These are phyloP conservation scores for Falco concolor DNA, from an alignment of 2,797 vertebrate species.

Conservation along the genomic window DNA sequence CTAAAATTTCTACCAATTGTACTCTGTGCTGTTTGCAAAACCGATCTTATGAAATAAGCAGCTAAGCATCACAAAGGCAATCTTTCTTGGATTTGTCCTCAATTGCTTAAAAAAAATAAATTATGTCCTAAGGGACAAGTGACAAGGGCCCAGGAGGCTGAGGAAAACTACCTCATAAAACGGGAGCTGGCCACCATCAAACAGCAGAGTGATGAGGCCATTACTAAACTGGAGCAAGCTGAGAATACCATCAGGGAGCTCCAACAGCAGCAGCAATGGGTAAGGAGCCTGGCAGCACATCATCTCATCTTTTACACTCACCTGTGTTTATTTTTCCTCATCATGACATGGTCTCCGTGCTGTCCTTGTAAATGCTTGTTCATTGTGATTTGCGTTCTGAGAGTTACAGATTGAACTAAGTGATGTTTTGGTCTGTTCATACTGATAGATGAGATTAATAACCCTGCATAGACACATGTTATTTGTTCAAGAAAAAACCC, in stretches of 20 bases:
- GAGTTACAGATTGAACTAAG: neutral
- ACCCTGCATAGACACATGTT: neutral
- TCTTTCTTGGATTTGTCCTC: conserved; percentile 71
- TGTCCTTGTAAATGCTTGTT: conserved; percentile 52
- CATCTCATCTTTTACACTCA: conserved; percentile 53
- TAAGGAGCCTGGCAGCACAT: conserved; percentile 83
- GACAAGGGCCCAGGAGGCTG: conserved; percentile 98
- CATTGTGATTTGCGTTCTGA: conserved; percentile 22
- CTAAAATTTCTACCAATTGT: conserved; percentile 56
- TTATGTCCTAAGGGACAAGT: conserved; percentile 98
- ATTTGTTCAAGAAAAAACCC: neutral
- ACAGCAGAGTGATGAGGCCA: conserved; percentile 95
- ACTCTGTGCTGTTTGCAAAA: conserved; percentile 53
- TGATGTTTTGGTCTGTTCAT: neutral
- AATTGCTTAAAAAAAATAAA: conserved; percentile 76
- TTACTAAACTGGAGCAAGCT: conserved; percentile 93
- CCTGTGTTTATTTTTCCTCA: conserved; percentile 28
- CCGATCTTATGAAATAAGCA: conserved; percentile 58
- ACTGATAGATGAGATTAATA: neutral
- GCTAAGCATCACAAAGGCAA: conserved; percentile 67
- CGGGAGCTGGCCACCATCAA: conserved; percentile 97
- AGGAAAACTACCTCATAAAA: conserved; percentile 99
- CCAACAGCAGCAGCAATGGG: conserved; percentile 87
- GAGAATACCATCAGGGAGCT: conserved; percentile 90
- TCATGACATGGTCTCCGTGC: conserved; percentile 50